These are phyloP conservation scores for Vombatus ursinus DNA, from an alignment of 2,113 vertebrate genomes.

Conservation along the genomic window DNA sequence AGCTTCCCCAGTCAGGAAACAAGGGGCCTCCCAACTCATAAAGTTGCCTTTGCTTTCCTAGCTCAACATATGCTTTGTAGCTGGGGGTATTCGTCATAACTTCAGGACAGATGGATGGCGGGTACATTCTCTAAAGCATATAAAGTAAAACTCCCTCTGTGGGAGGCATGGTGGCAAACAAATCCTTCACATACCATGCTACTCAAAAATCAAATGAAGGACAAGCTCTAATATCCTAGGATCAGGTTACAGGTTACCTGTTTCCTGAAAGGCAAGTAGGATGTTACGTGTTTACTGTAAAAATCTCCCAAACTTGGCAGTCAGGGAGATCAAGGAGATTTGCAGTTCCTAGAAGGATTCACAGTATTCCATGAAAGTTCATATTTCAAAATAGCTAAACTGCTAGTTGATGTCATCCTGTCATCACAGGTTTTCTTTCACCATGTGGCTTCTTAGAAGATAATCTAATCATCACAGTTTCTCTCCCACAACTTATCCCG, in stretches of 20 bases:
- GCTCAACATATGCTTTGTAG: neutral
- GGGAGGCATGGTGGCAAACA: neutral
- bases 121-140: neutral
- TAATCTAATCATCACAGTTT: conserved; percentile 60
- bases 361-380: conserved; percentile 49
- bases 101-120: neutral
- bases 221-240: conserved; percentile 49
- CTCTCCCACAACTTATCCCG: conserved; percentile 50
- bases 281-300: conserved; percentile 44
- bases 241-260: conserved; percentile 56
- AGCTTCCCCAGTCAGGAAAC: neutral
- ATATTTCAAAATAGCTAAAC: conserved; percentile 56
- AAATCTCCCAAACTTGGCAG: conserved; percentile 60
- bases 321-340: conserved; percentile 71
- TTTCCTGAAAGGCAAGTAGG: conserved; percentile 57
- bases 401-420: conserved; percentile 46
- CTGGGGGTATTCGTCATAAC: conserved; percentile 8
- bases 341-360: conserved; percentile 62
- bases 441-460: conserved; percentile 55
- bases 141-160: neutral
- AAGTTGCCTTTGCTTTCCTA: neutral
- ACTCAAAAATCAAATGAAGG: conserved; percentile 49
- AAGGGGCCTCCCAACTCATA: neutral
- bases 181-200: neutral
- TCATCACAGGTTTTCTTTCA: conserved; percentile 60